These are phyloP conservation scores for Oxyruncus cristatus DNA, from an alignment of 2,113 vertebrate genomes.

Conservation along the genomic window DNA sequence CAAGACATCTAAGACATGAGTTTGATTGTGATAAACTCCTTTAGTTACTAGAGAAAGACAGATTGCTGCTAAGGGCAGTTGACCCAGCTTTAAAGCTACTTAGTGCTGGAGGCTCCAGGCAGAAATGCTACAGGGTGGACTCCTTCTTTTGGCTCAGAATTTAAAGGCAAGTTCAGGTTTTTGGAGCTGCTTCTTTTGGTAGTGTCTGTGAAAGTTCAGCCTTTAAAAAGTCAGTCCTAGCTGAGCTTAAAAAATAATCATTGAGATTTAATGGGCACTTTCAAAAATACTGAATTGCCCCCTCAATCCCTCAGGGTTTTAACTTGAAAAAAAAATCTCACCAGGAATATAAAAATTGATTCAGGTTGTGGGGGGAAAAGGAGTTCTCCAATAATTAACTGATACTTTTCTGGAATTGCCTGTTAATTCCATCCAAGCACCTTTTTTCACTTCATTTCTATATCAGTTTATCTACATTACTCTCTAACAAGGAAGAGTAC, in stretches of 20 bases:
- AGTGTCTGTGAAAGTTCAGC: background rate
- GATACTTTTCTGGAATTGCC: background rate
- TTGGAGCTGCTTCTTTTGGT: background rate
- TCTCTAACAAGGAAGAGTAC: background rate
- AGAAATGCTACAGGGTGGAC: background rate
- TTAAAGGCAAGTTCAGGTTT: background rate
- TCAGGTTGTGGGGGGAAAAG: rapidly evolving
- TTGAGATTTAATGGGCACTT: background rate
- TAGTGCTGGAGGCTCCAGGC: background rate
- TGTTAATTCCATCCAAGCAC: background rate
- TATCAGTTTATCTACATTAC: background rate
- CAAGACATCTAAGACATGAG: background rate
- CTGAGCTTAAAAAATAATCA: background rate
- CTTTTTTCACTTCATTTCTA: background rate
- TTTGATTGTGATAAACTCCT: background rate
- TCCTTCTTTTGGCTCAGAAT: background rate
- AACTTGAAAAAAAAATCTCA: background rate
- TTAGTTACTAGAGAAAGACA: background rate
- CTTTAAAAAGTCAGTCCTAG: background rate
- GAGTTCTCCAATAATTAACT: background rate
- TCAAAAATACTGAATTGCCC: background rate
- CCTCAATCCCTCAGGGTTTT: background rate
- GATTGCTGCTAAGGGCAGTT: background rate
- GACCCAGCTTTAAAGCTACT: background rate
- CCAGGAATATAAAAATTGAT: background rate